Conservation (phyloP, 2,113 vertebrate species). For the Morone chrysops region DNA sequence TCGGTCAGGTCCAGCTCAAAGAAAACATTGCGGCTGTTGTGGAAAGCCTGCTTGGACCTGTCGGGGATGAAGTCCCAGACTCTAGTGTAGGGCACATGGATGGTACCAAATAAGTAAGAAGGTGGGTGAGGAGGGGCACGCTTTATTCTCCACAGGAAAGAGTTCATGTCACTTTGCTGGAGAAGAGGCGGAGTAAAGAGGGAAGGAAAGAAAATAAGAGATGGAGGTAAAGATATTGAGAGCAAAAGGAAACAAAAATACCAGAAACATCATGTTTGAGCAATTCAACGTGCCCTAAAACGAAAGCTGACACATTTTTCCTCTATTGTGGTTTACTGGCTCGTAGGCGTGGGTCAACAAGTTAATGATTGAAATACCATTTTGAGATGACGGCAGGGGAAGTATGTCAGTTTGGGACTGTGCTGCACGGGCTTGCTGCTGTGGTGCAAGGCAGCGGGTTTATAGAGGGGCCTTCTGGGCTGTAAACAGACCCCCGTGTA, state of each 20-base stretch:
- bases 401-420: slow-evolving; percentile 34
- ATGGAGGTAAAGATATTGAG: slow-evolving; percentile 4
- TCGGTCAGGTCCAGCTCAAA: slow-evolving; percentile 97
- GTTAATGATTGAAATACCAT: slow-evolving; percentile 61
- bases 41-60: slow-evolving; percentile 94
- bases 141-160: slow-evolving; percentile 94
- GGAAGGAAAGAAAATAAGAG: background rate
- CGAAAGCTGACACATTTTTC: slow-evolving; percentile 44
- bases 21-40: slow-evolving; percentile 90
- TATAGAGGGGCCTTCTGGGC: slow-evolving; percentile 72
- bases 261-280: slow-evolving; percentile 28
- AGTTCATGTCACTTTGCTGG: slow-evolving; percentile 96
- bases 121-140: slow-evolving; percentile 90
- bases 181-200: slow-evolving; percentile 6
- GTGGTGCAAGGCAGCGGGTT: slow-evolving; percentile 56
- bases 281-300: slow-evolving; percentile 18
- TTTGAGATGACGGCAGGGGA: slow-evolving; percentile 32
- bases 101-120: slow-evolving; percentile 96
- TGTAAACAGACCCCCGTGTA: slow-evolving; percentile 78
- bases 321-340: slow-evolving; percentile 60
- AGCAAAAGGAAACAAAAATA: slow-evolving; percentile 47
- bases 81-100: slow-evolving; percentile 96
- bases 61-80: slow-evolving; percentile 98
- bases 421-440: slow-evolving; percentile 25
- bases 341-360: slow-evolving; percentile 53